phyloP scores from a whole-genome alignment of 2,888 invertebrate species.

The Temnothorax rugatulus region DNA sequence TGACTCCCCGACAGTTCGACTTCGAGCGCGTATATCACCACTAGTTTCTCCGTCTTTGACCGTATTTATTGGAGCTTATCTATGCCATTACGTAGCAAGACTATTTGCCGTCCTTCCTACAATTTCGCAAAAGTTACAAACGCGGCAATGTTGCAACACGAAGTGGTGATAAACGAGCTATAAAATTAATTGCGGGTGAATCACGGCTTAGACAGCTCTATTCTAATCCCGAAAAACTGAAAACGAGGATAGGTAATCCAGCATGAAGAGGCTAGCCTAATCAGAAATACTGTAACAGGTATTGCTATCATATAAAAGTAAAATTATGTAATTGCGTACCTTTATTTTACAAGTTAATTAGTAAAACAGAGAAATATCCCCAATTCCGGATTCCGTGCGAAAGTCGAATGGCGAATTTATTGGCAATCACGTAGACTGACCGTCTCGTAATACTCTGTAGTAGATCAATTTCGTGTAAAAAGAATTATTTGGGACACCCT shows the following conservation, averaged over 20 bases:
- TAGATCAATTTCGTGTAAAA: conserved; percentile 61
- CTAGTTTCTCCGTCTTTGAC: neutral
- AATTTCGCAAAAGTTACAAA: neutral
- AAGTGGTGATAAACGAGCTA: conserved; percentile 17
- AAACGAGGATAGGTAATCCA: conserved; percentile 67
- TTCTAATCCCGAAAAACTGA: conserved; percentile 36
- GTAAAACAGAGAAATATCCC: conserved; percentile 74
- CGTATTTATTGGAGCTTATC: conserved; percentile 20
- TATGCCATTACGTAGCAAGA: neutral
- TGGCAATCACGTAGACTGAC: conserved; percentile 53
- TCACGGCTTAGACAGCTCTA: conserved; percentile 30
- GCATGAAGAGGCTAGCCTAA: conserved; percentile 82
- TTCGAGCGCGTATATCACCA: conserved; percentile 22
- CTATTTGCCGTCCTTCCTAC: neutral
- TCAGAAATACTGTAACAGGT: conserved; percentile 86
- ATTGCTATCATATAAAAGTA: conserved; percentile 84
- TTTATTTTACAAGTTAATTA: conserved; percentile 80
- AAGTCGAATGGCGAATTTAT: conserved; percentile 58
- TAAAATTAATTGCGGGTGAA: conserved; percentile 29
- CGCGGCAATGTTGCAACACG: neutral
- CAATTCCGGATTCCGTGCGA: conserved; percentile 59
- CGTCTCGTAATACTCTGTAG: conserved; percentile 50
- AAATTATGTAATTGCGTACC: conserved; percentile 79
- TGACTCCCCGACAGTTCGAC: conserved; percentile 28
- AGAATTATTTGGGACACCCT: conserved; percentile 61